Evolutionary conservation across 2,797 vertebrate genomes (phyloP), one percentile per base, ranked within the genome.

Genomic region (Parauchenoglanis punctatus): DNA sequence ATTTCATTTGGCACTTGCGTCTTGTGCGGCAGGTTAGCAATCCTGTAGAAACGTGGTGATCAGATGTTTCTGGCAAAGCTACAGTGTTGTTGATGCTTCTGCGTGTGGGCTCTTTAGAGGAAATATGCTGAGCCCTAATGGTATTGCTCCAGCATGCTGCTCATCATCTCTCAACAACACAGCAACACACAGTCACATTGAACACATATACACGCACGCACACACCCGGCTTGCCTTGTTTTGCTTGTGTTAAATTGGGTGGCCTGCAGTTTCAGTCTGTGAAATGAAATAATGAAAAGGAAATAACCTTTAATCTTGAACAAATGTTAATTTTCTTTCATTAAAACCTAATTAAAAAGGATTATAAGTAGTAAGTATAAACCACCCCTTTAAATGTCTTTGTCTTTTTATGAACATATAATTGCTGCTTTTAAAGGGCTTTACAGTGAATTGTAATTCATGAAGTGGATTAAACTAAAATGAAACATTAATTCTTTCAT

Each of bases 41-140:
- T 83, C 85, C 76, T 86, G 86, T 85, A 75, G 87, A 85, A 91
- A 88, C 83, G 67, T 88, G 89, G 88, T n/a, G 88, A 84, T 93
- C 84, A 86, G 91, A 92, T 91, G 92, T 91, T 81, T 52, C 85
- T 92, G 89, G 89, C 90, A 86, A 31, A 65, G 83, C 88, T 85
- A 87, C 88, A 77, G 88, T 84, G 44, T 86, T 44, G 18, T 28
- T 86, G 88, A 81, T 87, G 86, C 56, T 58, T 85, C 75, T 89
- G 75, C 81, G 81, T 84, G 88, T 52, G 82, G 90, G 84, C 81
- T 72, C 54, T 85, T 87, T 76, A 88, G 81, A 90, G 88, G 83
- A 88, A 90, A 89, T 88, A 81, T 90, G 89, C 91, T 91, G 90
- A 91, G 81, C 87, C 89, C 84, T 92, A 93, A 92, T 92, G 91